Conservation (phyloP, 2,797 vertebrate species). For the Gallinago stenura region DNA sequence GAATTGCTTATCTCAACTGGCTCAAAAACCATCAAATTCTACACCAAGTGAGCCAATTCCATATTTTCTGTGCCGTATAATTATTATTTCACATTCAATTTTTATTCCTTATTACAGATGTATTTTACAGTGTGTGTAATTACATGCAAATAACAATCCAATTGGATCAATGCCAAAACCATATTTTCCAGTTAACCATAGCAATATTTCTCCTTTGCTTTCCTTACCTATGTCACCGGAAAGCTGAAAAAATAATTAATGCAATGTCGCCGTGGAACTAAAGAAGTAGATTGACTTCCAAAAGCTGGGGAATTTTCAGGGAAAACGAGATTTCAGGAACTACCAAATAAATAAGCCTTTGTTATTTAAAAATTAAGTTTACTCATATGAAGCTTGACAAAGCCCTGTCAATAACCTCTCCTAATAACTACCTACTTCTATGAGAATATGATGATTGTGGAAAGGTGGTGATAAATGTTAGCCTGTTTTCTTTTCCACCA, state of each 20-base stretch:
- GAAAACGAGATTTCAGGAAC: conserved; percentile 2
- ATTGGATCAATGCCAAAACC: not conserved
- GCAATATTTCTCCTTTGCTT: not conserved
- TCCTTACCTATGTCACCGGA: not conserved
- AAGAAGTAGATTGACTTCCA: not conserved
- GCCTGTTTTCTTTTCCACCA: not conserved
- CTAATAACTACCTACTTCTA: not conserved
- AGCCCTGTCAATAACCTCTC: not conserved
- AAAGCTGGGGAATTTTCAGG: not conserved
- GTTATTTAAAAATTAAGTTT: conserved; percentile 20
- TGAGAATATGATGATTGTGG: not conserved
- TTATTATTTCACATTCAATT: not conserved
- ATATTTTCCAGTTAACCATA: not conserved
- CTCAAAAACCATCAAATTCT: not conserved
- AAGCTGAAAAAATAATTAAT: not conserved
- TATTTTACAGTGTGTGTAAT: not conserved
- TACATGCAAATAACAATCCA: conserved; percentile 1
- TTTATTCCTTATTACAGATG: not conserved
- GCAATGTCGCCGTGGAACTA: not conserved
- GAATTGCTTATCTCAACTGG: not conserved
- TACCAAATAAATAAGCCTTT: not conserved
- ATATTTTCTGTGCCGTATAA: not conserved
- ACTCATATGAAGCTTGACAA: not conserved
- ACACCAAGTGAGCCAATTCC: not conserved
- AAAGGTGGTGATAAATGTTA: not conserved